A percentile compares a stretch with the other conserved stretches of the same genome.
Evolutionary conservation across 1,140 invertebrate genomes (phyloP).

Genomic region (Choristoneura fumiferana): DNA sequence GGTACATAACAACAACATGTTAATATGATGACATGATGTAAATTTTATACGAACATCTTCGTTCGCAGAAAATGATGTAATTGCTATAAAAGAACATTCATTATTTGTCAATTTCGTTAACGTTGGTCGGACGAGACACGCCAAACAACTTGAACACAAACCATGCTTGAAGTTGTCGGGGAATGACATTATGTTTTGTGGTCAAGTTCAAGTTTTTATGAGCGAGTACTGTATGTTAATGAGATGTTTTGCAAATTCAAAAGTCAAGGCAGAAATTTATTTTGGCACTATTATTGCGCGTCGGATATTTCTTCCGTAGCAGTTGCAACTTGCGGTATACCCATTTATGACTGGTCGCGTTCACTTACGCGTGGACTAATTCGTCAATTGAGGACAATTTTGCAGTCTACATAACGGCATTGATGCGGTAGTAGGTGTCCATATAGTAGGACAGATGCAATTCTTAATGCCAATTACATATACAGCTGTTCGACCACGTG

Average conservation of each 20-base stretch:
- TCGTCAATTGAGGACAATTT: slow-evolving; percentile 70
- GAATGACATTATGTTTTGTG: slow-evolving; percentile 56
- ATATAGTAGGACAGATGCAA: slow-evolving; percentile 64
- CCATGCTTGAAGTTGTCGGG: slow-evolving; percentile 33
- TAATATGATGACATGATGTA: slow-evolving; percentile 13
- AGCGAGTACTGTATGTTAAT: slow-evolving; percentile 15
- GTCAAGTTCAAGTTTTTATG: slow-evolving; percentile 64
- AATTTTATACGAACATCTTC: slow-evolving; percentile 18
- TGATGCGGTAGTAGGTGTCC: slow-evolving; percentile 35
- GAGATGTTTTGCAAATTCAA: slow-evolving; percentile 14
- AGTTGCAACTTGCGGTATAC: not conserved
- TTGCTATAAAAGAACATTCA: slow-evolving; percentile 38
- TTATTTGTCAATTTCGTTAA: slow-evolving; percentile 60
- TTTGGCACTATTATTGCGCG: not conserved
- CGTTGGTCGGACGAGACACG: slow-evolving; percentile 28
- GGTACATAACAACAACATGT: slow-evolving; percentile 15
- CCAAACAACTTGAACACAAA: slow-evolving; percentile 39
- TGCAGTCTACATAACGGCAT: slow-evolving; percentile 39
- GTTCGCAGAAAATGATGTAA: slow-evolving; percentile 56
- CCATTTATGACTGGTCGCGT: slow-evolving; percentile 29
- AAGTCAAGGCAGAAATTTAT: not conserved
- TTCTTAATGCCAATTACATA: slow-evolving; percentile 61
- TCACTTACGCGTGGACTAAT: slow-evolving; percentile 44
- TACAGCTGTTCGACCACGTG: too few species aligned
- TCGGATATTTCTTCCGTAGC: not conserved